phyloP scores from a whole-genome alignment of 2,113 vertebrate species.

The Xenus cinereus region DNA sequence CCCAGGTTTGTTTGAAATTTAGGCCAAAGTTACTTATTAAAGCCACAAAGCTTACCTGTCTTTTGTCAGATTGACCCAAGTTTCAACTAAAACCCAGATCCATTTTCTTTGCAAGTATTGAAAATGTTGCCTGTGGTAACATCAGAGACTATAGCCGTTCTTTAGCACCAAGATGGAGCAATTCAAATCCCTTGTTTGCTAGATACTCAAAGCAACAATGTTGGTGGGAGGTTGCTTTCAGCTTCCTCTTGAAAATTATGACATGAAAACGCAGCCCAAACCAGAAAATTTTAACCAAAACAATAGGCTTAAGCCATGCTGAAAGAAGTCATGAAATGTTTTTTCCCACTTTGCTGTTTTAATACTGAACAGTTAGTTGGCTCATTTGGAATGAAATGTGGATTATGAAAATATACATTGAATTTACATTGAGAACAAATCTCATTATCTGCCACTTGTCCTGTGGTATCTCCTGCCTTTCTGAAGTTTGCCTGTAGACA shows the following conservation, averaged over 20 bases:
- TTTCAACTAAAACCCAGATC: constrained; percentile 17
- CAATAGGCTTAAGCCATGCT: not conserved
- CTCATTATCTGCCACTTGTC: not conserved
- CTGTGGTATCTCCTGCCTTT: not conserved
- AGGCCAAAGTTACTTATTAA: constrained; percentile 7
- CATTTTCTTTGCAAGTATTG: not conserved
- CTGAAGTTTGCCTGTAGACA: not conserved
- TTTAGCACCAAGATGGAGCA: not conserved
- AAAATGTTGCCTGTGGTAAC: not conserved
- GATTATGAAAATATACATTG: not conserved
- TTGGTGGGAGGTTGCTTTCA: not conserved
- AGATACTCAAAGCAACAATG: not conserved
- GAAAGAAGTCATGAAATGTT: not conserved
- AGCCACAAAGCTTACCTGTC: constrained; percentile 49
- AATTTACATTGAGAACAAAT: not conserved
- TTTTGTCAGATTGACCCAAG: constrained; percentile 41
- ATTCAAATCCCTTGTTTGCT: not conserved
- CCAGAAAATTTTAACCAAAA: not conserved
- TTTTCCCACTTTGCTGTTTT: not conserved
- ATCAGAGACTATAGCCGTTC: not conserved
- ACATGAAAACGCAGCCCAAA: not conserved
- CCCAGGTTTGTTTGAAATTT: constrained; percentile 40
- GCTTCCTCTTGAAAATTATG: not conserved
- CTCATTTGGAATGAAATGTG: not conserved
- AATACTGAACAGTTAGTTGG: not conserved